phyloP scores from a whole-genome alignment of 2,888 invertebrate genomes.

The Clanis bilineata region DNA sequence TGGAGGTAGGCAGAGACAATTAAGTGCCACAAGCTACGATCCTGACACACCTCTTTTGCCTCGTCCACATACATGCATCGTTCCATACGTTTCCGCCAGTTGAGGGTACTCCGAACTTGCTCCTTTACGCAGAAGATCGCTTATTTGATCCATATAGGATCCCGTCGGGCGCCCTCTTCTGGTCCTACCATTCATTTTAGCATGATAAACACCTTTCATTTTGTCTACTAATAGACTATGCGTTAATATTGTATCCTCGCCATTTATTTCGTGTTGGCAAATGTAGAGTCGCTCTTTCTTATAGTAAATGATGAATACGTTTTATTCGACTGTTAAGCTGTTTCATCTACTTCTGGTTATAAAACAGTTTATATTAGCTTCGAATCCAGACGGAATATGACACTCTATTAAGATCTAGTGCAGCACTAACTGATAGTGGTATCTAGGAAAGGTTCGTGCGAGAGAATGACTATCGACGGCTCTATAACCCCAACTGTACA shows the following conservation, averaged over 20 bases:
- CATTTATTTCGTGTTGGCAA: constrained; percentile 57
- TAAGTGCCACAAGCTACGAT: too few relatives aligned
- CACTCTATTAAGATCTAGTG: not conserved
- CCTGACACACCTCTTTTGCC: too few relatives aligned
- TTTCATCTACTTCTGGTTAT: constrained; percentile 8
- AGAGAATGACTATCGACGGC: constrained; percentile 16
- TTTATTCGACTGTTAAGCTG: constrained; percentile 26
- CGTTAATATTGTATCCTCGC: constrained; percentile 34
- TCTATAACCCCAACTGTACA: not conserved
- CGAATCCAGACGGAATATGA: not conserved
- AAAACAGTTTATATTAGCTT: not conserved
- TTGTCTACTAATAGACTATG: too few relatives aligned
- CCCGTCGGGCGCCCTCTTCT: too few relatives aligned
- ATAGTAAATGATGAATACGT: constrained; percentile 44
- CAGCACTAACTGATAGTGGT: not conserved
- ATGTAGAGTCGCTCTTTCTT: constrained; percentile 39
- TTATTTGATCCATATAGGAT: too few relatives aligned
- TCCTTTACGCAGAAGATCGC: too few relatives aligned
- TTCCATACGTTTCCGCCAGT: too few relatives aligned
- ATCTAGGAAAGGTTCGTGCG: constrained; percentile 16
- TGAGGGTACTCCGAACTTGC: too few relatives aligned
- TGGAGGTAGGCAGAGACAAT: too few relatives aligned
- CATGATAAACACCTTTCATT: too few relatives aligned
- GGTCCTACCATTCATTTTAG: too few relatives aligned
- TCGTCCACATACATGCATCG: too few relatives aligned